Evolutionary conservation across 1,140 invertebrate species (phyloP).

Genomic region (Pseudomyrmex dendroicus): DNA sequence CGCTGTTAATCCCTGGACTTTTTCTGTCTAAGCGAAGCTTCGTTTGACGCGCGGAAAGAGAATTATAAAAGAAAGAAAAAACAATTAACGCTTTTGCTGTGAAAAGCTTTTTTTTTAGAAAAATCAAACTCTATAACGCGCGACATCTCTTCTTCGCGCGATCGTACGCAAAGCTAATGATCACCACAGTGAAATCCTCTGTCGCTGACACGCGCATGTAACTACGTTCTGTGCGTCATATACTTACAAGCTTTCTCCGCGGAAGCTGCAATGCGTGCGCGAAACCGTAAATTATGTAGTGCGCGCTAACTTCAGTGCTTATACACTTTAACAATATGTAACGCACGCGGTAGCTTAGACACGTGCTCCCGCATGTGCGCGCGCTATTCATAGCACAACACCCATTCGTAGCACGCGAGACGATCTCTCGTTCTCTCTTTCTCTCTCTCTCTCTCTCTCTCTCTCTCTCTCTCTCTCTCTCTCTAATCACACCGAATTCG

Average conservation of each 20-base stretch:
- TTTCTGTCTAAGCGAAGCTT: background rate
- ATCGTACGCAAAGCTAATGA: too few species aligned
- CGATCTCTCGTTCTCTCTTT: background rate
- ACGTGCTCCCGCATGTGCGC: slow-evolving; percentile 37
- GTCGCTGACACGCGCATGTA: too few species aligned
- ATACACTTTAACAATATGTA: background rate
- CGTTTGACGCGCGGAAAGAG: background rate
- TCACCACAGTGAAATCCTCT: too few species aligned
- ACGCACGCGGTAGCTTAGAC: slow-evolving; percentile 21
- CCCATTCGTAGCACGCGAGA: slow-evolving; percentile 39
- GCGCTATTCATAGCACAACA: slow-evolving; percentile 48
- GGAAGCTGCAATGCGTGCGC: too few species aligned
- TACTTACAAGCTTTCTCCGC: background rate
- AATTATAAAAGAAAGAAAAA: background rate
- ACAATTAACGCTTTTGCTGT: background rate
- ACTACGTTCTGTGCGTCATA: background rate
- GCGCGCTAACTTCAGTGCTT: too few species aligned
- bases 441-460: too few species aligned
- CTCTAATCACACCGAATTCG: slow-evolving; percentile 18
- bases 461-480: background rate
- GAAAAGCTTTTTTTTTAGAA: too few species aligned
- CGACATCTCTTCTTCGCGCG: too few species aligned
- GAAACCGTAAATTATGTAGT: background rate
- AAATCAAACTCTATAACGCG: too few species aligned
- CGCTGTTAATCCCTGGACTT: slow-evolving; percentile 17